Evolutionary conservation across 35 echinoderm and acorn worm species (phyloP), one percentile per base, ranked within the genome.

Genomic region (Hemicentrotus pulcherrimus): DNA sequence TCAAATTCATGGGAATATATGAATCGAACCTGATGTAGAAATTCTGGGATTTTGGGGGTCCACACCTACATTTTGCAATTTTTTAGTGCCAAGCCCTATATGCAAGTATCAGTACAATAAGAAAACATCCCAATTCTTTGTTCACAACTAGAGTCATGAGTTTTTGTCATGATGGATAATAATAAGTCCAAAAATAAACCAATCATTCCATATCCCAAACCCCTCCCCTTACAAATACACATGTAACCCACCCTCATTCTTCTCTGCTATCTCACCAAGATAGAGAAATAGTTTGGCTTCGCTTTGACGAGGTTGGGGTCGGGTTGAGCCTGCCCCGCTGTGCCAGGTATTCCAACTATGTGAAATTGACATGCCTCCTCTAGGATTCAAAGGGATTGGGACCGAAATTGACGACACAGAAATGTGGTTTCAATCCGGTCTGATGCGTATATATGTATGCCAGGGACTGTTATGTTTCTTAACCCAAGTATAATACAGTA

Each of bases 331-430:
- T n/a, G 65, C 65, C 65, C 65, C 24, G 65, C 65, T 78, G 65
- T 78, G 65, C 65, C 65, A n/a, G 65, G 65, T 78, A 78, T 78
- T 78, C 65, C 65, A 78, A 78, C 65, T 28, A 78, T 78, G 65
- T 78, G 24, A 24, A 78, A 78, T 78, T 78, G 65, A 78, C 65
- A 78, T 78, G 65, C 65, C 65, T 78, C 65, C 65, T 78, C 65
- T 78, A n/a, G 18, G 65, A 78, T 78, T 78, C 65, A 78, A n/a
- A 18, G 65, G 65, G 65, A 78, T 78, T 78, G 65, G 65, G 65
- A 78, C 65, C 65, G 65, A 78, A 78, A 78, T 78, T 78, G 65
- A 78, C 65, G 65, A 78, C 65, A 78, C 65, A 78, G 65, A 78
- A 78, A 78, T 78, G 65, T 78, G 65, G 65, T 78, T 78, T 78